Evolutionary conservation across 2,113 vertebrate species (phyloP).

Genomic region (Dunckerocampus dactyliophorus): DNA sequence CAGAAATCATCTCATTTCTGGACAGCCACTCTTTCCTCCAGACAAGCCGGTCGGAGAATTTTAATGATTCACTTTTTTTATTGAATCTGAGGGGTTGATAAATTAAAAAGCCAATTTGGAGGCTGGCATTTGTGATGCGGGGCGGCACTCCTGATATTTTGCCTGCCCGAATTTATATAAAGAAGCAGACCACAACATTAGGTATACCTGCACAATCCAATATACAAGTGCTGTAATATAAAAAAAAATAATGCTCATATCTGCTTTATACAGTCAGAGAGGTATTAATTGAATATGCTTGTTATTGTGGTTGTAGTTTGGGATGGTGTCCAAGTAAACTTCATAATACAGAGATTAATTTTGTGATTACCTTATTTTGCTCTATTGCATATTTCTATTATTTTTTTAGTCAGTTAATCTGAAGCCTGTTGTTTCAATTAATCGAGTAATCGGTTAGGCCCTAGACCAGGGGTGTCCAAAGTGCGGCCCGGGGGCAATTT

Average conservation of each 20-base stretch:
- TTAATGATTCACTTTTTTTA: not conserved
- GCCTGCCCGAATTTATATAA: not conserved
- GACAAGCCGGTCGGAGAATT: not conserved
- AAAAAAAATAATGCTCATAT: not conserved
- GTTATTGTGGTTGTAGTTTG: not conserved
- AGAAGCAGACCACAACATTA: not conserved
- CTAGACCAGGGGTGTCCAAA: too few relatives aligned
- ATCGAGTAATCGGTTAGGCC: too few relatives aligned
- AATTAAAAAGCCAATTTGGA: conserved; percentile 2
- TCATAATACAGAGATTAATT: not conserved
- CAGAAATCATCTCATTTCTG: not conserved
- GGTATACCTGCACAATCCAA: not conserved
- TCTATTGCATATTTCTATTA: too few relatives aligned
- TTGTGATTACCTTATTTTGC: not conserved
- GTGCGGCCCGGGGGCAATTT: too few relatives aligned
- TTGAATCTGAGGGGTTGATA: not conserved
- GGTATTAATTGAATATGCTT: not conserved
- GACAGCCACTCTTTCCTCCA: not conserved
- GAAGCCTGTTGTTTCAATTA: too few relatives aligned
- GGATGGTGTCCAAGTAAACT: not conserved
- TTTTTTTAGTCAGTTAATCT: too few relatives aligned
- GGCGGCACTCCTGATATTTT: not conserved
- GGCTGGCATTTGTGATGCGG: not conserved
- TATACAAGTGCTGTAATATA: not conserved
- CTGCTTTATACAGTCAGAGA: not conserved